Base-by-base conservation (phyloP, 2,113 vertebrate species). In the Engystomops pustulosus region DNA sequence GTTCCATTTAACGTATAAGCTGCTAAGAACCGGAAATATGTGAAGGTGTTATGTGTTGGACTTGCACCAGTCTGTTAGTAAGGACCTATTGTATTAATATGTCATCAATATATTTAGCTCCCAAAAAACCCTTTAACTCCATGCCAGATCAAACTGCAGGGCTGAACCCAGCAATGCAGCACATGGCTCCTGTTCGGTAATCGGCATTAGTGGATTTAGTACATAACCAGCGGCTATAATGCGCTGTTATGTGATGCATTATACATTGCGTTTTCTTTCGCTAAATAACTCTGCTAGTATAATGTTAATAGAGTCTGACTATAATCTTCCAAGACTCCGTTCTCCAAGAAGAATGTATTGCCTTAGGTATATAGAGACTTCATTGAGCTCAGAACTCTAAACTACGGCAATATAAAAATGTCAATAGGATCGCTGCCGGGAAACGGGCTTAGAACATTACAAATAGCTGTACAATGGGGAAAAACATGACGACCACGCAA, bases 341-440 rank as follows among this genome's bases (percentile, higher is more conserved):
- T 78, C 75, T 78, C 47, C 51, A 60, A 78, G 75, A 60, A 78
- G 75, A 78, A 60, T 78, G 75, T 60, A 78, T 58, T 58, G 75
- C 75, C 51, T 78, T 58, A 78, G 75, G 75, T 78, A 60, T 41
- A 58, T 7, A 38, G 51, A 78, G 75, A 78, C 75, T 41, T 55
- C 51, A 78, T 41, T 60, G n/a, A 78, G 51, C 32, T 78, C 34
- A 41, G 75, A 60, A 60, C 32, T 25, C 32, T 77, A 38, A 55
- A 55, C 30, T 58, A 58, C 34, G 11, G 25, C 74, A 77, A 55
- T 77, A 77, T 77, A 77, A 77, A 77, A 77, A 77, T 18, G 74
- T 78, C 75, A 78, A 60, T 78, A 58, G 34, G 27, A 78, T 34
- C 51, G 20, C 51, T 58, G 75, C 75, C 11, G 75, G 18, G 53